Evolutionary conservation across 2,888 invertebrate species (phyloP), one percentile per base, ranked within the genome.

Genomic region (Venustoraphidia nigricollis): DNA sequence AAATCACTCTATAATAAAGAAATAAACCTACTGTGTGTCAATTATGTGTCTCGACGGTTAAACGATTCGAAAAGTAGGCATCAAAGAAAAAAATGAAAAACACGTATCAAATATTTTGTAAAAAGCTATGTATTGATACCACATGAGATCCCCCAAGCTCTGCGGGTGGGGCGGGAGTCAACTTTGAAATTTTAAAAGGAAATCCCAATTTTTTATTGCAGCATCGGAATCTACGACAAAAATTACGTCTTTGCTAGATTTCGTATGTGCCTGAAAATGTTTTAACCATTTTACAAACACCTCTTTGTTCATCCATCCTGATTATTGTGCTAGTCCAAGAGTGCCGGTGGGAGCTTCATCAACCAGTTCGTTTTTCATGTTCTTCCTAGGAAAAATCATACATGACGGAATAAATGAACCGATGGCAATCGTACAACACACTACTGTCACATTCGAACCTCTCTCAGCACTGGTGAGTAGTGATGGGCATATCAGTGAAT

Each of bases 381-480:
- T 54, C 42, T 58, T 56, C 51, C 62, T 53, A 35, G 62, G 60
- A 56, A 62, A 62, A 50, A 66, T 55, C 17, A 67, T 54, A 10
- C 57, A 55, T 5, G 66, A 66, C 11, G 63, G 63, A 47, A 66
- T 47, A 35, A 53, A 55, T 49, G 55, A 58, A 38, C 61, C 64
- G 48, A 48, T 47, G 2, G 62, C 62, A 54, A 57, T 60, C 43
- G 62, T 58, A 43, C 58, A 59, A 48, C 58, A 56, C 37, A 59
- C 58, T 9, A 62, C 55, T 34, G 66, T 67, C 11, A 64, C 57
- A 34, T 63, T 51, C 34, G 56, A 53, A 14, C 64, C 63, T 47
- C 61, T 55, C 56, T 67, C 64, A 35, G 62, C 65, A 45, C 63
- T 64, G 27, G 61, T 64, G 10, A 65, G n/a, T n/a, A n/a, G n/a